Evolutionary conservation across 1,140 invertebrate species (phyloP), one percentile per base, ranked within the genome.

Genomic region (Drosophila serrata): DNA sequence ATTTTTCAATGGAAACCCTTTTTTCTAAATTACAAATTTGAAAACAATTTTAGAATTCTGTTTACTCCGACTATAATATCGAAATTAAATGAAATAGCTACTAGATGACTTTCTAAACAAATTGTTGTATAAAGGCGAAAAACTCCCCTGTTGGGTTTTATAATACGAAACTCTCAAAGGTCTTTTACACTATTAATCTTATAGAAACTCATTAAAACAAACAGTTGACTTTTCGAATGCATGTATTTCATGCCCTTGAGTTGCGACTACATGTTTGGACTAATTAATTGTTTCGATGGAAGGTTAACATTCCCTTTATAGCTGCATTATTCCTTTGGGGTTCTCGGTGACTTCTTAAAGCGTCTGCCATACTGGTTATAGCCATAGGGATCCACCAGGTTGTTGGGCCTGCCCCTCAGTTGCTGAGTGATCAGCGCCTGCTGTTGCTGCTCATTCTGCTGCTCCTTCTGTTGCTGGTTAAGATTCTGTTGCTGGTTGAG

Each of bases 181-280:
- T 24, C 24, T 24, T 24, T 24, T 4, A 24, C 2, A 24, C 24
- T 24, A 3, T 24, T 24, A 3, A 24, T 2, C n/a, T 19, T 6
- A 6, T 15, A 3, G 1, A 1, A 24, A 13, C 6, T 19, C 11
- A 73, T 11, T 62, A 13, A 58, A 81, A 42, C 15, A 13, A 57
- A 1, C 5, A 15, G 4, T 13, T 58, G 53, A 49, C 75, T 92
- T 92, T 90, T 79, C 29, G 22, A 53, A 39, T 45, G 86, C 90
- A 92, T 92, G 90, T 92, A 81, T 91, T 87, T 90, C 90, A 92
- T 79, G 90, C 85, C 67, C 59, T 88, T 91, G 75, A 85, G 91
- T 45, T 68, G 70, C 70, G 60, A 79, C 84, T 84, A 82, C 55
- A 24, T 55, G 2, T 11, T 56, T 48, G 61, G 73, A 77, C 85